Percentiles rank a stretch among this genome's conserved stretches.
These are phyloP conservation scores for Drosophila tripunctata DNA, from an alignment of 2,888 invertebrate species.

Conservation along the genomic window DNA sequence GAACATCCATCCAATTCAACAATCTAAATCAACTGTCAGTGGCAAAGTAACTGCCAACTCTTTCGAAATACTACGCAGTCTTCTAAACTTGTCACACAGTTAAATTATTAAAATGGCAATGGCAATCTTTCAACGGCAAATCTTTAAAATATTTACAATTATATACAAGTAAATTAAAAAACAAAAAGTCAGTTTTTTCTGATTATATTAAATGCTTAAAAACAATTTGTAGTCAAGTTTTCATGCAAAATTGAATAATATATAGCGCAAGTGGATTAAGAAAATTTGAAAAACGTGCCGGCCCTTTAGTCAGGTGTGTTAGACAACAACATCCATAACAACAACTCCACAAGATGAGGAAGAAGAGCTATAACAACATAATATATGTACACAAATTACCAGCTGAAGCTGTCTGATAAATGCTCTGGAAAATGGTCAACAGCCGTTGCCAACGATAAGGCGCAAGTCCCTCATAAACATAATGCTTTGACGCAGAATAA, in stretches of 20 bases:
- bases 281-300: slow-evolving; percentile 46
- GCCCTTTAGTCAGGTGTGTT: slow-evolving; percentile 19
- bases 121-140: slow-evolving; percentile 28
- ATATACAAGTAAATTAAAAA: not conserved
- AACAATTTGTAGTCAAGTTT: no score
- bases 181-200: not conserved
- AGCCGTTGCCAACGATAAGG: slow-evolving; percentile 36
- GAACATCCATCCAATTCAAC: not conserved
- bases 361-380: slow-evolving; percentile 17
- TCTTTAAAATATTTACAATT: no score
- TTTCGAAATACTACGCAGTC: slow-evolving; percentile 9
- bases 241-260: not conserved
- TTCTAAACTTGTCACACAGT: slow-evolving; percentile 23
- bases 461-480: slow-evolving; percentile 34
- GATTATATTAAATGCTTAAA: no score
- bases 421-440: slow-evolving; percentile 41
- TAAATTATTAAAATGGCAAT: slow-evolving; percentile 28
- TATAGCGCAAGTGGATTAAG: slow-evolving; percentile 34
- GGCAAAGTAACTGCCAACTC: slow-evolving; percentile 31
- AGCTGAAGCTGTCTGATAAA: slow-evolving; percentile 41
- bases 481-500: slow-evolving; percentile 40
- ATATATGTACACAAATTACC: slow-evolving; percentile 58
- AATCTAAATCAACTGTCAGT: slow-evolving; percentile 57
- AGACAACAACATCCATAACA: slow-evolving; percentile 2
- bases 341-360: not conserved